Evolutionary conservation across 2,113 vertebrate genomes (phyloP).

Genomic region (Procavia capensis): DNA sequence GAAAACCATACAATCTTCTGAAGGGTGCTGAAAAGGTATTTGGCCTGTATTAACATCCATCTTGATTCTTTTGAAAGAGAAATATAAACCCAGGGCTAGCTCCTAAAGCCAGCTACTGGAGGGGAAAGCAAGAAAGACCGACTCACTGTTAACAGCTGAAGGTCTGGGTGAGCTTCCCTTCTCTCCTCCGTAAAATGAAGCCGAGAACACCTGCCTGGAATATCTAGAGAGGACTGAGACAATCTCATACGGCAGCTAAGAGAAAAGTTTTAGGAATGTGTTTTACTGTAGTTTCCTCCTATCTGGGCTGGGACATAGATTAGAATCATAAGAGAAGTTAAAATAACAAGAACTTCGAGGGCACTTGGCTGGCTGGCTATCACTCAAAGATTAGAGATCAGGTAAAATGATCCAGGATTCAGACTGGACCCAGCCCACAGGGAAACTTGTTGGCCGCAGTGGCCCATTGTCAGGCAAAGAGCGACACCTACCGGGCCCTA

Average conservation of each 20-base stretch:
- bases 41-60: neutral
- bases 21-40: neutral
- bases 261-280: neutral
- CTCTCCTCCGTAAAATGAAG: neutral
- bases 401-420: slow-evolving; percentile 9
- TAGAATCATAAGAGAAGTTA: slow-evolving; percentile 34
- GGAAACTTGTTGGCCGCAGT: accelerated
- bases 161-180: neutral
- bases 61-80: slow-evolving; percentile 32
- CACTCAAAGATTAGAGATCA: slow-evolving; percentile 17
- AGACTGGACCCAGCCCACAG: neutral
- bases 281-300: neutral
- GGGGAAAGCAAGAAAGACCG: neutral
- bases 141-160: neutral
- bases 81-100: neutral
- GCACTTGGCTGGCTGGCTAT: no score
- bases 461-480: neutral
- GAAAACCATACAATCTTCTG: neutral
- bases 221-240: neutral
- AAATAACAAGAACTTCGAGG: neutral
- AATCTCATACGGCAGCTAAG: neutral
- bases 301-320: neutral
- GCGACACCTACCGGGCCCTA: slow-evolving; percentile 30
- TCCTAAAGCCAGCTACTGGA: slow-evolving; percentile 18
- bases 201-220: neutral